A percentile compares a stretch with the other conserved stretches of the same genome.
Evolutionary conservation across 2,888 invertebrate genomes (phyloP).

Genomic region (Tigriopus californicus): DNA sequence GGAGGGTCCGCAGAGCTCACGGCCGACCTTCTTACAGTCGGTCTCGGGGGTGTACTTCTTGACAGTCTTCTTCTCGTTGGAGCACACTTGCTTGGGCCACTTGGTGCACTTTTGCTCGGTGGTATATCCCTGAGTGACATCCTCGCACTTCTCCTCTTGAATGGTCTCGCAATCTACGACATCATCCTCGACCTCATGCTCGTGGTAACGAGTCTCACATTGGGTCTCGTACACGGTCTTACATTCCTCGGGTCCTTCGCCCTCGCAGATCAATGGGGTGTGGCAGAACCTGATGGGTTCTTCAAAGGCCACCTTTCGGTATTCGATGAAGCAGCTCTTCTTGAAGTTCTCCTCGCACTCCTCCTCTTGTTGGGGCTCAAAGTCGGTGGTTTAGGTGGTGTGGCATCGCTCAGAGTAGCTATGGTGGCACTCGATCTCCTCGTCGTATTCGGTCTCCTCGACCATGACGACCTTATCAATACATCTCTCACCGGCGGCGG

Average conservation of each 20-base stretch:
- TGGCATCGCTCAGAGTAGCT: conserved; percentile 1
- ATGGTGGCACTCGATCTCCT: conserved; percentile 1
- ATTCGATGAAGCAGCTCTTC: conserved; percentile 13
- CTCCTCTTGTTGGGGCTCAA: conserved; percentile 13
- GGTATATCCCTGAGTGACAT: conserved; percentile 3
- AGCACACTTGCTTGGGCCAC: conserved; percentile 12
- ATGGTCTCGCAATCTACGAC: conserved; percentile 2
- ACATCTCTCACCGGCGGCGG: conserved; percentile 3
- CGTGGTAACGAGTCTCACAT: conserved; percentile 4
- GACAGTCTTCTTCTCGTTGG: conserved; percentile 2
- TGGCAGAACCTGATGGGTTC: conserved; percentile 4
- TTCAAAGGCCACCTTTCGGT: neutral
- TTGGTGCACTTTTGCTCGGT: conserved; percentile 11
- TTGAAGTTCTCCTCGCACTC: conserved; percentile 13
- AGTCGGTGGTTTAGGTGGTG: conserved; percentile 10
- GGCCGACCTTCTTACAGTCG: conserved; percentile 2
- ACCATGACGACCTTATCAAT: conserved; percentile 13
- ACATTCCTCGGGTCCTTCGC: conserved; percentile 5
- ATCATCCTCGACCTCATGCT: conserved; percentile 1
- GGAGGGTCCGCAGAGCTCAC: conserved; percentile 7
- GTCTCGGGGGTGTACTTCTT: conserved; percentile 12
- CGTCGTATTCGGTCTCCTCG: conserved; percentile 13
- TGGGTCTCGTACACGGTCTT: conserved; percentile 5
- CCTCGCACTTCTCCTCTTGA: conserved; percentile 9
- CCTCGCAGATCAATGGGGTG: conserved; percentile 12